These are phyloP conservation scores for Coendou prehensilis DNA, from an alignment of 2,797 vertebrate species.

Conservation along the genomic window DNA sequence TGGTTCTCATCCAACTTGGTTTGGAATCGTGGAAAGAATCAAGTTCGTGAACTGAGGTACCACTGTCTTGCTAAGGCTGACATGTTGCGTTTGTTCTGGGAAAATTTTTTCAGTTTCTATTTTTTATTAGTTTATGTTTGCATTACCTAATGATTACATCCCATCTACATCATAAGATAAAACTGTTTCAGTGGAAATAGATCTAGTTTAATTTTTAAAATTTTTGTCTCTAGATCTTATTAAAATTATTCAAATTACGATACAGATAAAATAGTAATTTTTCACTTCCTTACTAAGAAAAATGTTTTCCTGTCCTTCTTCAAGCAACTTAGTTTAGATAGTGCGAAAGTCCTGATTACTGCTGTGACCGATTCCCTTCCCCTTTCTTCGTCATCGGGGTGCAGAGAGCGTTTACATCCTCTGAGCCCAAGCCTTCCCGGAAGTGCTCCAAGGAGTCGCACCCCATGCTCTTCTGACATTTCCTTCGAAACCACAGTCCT, in stretches of 20 bases:
- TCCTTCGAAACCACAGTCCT: conserved; percentile 58
- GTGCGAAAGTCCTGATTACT: neutral
- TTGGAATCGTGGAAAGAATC: neutral
- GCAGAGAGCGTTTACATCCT: conserved; percentile 75
- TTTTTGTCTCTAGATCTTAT: neutral
- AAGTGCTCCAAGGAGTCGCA: conserved; percentile 75
- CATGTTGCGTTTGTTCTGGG: neutral
- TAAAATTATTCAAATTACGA: neutral
- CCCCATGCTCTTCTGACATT: conserved; percentile 78
- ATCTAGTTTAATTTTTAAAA: neutral
- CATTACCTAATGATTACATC: neutral
- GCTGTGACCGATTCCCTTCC: neutral
- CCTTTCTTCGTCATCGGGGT: conserved; percentile 70
- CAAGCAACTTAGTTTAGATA: neutral
- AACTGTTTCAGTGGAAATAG: neutral
- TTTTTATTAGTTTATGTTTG: neutral
- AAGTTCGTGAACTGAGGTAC: neutral
- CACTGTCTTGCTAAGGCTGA: neutral
- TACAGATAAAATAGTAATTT: neutral
- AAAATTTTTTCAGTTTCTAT: neutral
- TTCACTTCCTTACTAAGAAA: neutral
- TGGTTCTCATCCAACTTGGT: neutral
- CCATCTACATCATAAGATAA: neutral
- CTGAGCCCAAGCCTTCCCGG: conserved; percentile 44
- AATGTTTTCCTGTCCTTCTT: neutral